Evolutionary conservation across 2,888 invertebrate genomes (phyloP).

Genomic region (Seira ritae): DNA sequence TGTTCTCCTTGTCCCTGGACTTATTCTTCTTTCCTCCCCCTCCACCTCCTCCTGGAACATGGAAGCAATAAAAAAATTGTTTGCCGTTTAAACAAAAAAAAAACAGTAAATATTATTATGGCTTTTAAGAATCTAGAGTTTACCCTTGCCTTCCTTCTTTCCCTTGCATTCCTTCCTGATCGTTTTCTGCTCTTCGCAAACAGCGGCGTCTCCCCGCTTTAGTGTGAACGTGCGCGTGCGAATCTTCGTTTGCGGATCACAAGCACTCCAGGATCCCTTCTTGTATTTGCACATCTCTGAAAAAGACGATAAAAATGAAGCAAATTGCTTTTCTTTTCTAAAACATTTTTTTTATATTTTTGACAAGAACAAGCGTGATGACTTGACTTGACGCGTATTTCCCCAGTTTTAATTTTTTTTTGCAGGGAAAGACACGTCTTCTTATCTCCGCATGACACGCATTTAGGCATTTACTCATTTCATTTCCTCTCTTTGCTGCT

Average conservation of each 20-base stretch:
- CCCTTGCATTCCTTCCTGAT: slow-evolving; percentile 70
- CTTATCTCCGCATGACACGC: slow-evolving; percentile 4
- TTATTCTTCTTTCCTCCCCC: slow-evolving; percentile 40
- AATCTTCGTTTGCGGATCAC: slow-evolving; percentile 89
- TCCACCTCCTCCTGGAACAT: not conserved
- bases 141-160: slow-evolving; percentile 54
- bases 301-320: not conserved
- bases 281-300: slow-evolving; percentile 84
- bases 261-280: slow-evolving; percentile 92
- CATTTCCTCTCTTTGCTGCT: slow-evolving; percentile 1
- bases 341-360: no score
- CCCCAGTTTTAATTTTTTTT: no score
- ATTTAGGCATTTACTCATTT: not conserved
- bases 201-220: slow-evolving; percentile 86
- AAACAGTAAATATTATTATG: not conserved
- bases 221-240: slow-evolving; percentile 88
- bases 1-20: slow-evolving; percentile 41
- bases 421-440: not conserved
- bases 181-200: slow-evolving; percentile 68
- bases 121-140: not conserved
- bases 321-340: no score
- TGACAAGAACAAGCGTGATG: no score
- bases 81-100: slow-evolving; percentile 11
- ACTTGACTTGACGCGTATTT: no score
- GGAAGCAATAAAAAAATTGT: no score